phyloP scores from a whole-genome alignment of 2,888 invertebrate genomes.

The Polymixis lichenea region DNA sequence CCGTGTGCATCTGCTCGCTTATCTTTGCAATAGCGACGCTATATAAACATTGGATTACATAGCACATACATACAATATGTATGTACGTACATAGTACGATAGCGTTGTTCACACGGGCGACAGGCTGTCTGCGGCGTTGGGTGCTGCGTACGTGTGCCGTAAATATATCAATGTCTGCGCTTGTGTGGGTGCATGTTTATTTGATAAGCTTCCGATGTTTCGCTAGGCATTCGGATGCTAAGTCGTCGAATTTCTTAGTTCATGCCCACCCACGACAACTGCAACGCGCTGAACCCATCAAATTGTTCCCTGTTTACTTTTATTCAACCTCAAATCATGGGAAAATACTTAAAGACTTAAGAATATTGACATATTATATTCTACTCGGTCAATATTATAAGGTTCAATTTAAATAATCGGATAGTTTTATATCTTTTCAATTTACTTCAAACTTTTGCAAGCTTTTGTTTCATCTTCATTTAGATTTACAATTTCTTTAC shows the following conservation, averaged over 20 bases:
- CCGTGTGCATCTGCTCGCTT: slow-evolving; percentile 70
- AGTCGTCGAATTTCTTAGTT: slow-evolving; percentile 83
- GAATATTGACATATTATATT: not conserved
- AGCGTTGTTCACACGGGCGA: slow-evolving; percentile 88
- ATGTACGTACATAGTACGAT: slow-evolving; percentile 85
- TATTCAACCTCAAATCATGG: slow-evolving; percentile 17
- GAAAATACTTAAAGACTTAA: not conserved
- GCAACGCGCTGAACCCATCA: slow-evolving; percentile 38
- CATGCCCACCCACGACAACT: slow-evolving; percentile 81
- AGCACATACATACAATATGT: slow-evolving; percentile 77
- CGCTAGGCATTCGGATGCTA: slow-evolving; percentile 85
- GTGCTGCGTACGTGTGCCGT: slow-evolving; percentile 85
- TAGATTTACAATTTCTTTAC: not conserved
- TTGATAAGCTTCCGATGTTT: slow-evolving; percentile 89
- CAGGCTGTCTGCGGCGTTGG: slow-evolving; percentile 88
- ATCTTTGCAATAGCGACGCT: slow-evolving; percentile 79
- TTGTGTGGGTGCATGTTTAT: slow-evolving; percentile 87
- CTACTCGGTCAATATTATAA: not conserved
- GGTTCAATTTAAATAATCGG: not conserved
- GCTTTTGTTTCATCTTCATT: not conserved
- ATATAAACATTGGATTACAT: slow-evolving; percentile 85
- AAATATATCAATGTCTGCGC: slow-evolving; percentile 79
- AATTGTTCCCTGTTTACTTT: slow-evolving; percentile 30
- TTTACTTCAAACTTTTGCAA: not conserved
- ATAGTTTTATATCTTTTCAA: not conserved